Evolutionary conservation across 2,888 invertebrate genomes (phyloP).

Genomic region (Caenorhabditis imperialis): DNA sequence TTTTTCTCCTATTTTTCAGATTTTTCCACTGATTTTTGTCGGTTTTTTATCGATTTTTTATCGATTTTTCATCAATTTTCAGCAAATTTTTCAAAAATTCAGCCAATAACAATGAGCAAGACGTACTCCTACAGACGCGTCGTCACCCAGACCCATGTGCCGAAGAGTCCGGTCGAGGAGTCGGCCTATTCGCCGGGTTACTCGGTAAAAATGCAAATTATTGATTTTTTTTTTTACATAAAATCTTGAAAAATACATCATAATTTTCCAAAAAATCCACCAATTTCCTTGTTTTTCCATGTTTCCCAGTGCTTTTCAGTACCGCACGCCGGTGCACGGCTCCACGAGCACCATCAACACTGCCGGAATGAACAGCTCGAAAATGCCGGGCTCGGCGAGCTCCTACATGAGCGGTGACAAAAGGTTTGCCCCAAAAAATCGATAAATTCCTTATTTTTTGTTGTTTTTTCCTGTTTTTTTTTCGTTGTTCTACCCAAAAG

Average conservation of each 20-base stretch:
- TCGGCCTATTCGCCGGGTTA: slow-evolving; percentile 47
- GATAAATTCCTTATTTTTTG: background rate
- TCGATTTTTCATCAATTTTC: background rate
- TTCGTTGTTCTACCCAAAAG: too few relatives aligned
- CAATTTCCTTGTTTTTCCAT: too few relatives aligned
- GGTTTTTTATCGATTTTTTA: slow-evolving; percentile 1
- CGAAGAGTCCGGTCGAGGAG: slow-evolving; percentile 40
- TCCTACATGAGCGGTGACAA: slow-evolving; percentile 26
- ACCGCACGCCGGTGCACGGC: slow-evolving; percentile 33
- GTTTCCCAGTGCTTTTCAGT: too few relatives aligned
- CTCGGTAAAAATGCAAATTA: too few relatives aligned
- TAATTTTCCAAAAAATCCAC: background rate
- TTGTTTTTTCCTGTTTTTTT: too few relatives aligned
- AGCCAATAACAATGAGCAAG: slow-evolving; percentile 18
- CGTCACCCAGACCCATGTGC: slow-evolving; percentile 39
- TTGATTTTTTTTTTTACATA: background rate
- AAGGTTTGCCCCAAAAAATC: slow-evolving; percentile 9
- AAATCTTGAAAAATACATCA: background rate
- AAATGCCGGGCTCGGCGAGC: background rate
- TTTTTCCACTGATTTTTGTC: slow-evolving; percentile 1
- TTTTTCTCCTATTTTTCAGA: background rate
- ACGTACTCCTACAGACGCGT: slow-evolving; percentile 46
- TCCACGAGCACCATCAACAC: slow-evolving; percentile 38
- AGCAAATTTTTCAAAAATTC: background rate
- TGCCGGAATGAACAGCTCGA: slow-evolving; percentile 1